Conservation (phyloP, 2,888 invertebrate species). For the Epiblema foenella region DNA sequence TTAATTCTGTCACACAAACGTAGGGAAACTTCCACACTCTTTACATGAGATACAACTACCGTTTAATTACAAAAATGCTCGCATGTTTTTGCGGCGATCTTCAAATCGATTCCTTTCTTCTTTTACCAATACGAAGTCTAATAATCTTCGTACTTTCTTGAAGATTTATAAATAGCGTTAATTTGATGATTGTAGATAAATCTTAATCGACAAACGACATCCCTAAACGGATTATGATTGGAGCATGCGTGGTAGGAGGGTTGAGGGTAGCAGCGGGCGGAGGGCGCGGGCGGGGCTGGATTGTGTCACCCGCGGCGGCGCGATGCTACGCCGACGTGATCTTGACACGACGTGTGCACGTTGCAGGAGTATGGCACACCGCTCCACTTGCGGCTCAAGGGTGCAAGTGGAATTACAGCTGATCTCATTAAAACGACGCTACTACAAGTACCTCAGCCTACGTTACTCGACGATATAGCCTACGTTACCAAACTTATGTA, state of each 20-base stretch:
- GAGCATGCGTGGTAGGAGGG: constrained; percentile 84
- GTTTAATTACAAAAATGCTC: constrained; percentile 5
- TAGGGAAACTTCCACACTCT: constrained; percentile 31
- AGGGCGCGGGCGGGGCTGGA: constrained; percentile 49
- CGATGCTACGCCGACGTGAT: constrained; percentile 71
- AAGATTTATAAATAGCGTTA: background rate
- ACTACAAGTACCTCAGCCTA: constrained; percentile 3
- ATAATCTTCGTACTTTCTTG: background rate
- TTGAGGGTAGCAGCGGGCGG: constrained; percentile 64
- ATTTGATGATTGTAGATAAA: constrained; percentile 43
- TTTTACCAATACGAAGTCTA: background rate
- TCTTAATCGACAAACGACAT: constrained; percentile 80
- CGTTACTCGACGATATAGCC: constrained; percentile 1
- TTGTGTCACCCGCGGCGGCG: constrained; percentile 71
- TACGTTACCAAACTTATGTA: background rate
- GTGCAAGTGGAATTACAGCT: constrained; percentile 41
- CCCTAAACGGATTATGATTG: constrained; percentile 84
- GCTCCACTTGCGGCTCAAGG: constrained; percentile 37
- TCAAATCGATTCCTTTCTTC: background rate
- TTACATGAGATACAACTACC: constrained; percentile 2
- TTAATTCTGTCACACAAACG: constrained; percentile 65
- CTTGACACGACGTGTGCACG: constrained; percentile 81
- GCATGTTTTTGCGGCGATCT: background rate
- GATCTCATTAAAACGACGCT: constrained; percentile 35
- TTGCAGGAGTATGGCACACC: constrained; percentile 61